Conservation (phyloP, 2,113 vertebrate species). For the Aegithalos caudatus region DNA sequence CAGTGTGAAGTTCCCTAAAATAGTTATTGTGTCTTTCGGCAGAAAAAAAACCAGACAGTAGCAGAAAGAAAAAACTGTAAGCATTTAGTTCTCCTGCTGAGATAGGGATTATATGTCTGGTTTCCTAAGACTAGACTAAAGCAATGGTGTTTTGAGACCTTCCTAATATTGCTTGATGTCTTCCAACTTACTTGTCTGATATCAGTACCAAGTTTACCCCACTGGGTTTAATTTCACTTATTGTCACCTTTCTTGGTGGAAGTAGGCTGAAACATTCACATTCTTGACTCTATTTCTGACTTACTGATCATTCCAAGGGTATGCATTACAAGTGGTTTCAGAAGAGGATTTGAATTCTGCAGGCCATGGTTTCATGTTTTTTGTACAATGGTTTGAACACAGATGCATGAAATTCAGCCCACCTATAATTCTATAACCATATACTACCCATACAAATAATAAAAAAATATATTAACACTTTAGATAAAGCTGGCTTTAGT, state of each 20-base stretch:
- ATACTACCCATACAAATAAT: not conserved
- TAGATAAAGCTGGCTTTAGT: not conserved
- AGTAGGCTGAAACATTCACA: not conserved
- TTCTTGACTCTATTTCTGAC: not conserved
- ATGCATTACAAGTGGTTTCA: not conserved
- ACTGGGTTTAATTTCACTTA: not conserved
- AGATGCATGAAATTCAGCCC: not conserved
- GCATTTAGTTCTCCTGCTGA: conserved; percentile 46
- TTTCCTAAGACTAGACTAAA: conserved; percentile 57
- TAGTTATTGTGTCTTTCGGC: conserved; percentile 67
- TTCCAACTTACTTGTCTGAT: not conserved
- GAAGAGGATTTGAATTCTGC: not conserved
- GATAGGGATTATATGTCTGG: conserved; percentile 65
- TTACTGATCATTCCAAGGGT: not conserved
- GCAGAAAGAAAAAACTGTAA: conserved; percentile 33
- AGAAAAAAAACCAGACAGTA: conserved; percentile 34
- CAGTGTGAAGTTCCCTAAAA: conserved; percentile 69
- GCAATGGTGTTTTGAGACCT: conserved; percentile 11
- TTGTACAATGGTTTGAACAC: not conserved
- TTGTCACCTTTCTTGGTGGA: not conserved
- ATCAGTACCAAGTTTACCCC: not conserved
- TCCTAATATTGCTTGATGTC: not conserved
- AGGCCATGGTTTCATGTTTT: not conserved
- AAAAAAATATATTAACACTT: not conserved
- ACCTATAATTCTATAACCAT: not conserved